Evolutionary conservation across 1,140 invertebrate species (phyloP), one percentile per base, ranked within the genome.

Genomic region (Drosophila ananassae): DNA sequence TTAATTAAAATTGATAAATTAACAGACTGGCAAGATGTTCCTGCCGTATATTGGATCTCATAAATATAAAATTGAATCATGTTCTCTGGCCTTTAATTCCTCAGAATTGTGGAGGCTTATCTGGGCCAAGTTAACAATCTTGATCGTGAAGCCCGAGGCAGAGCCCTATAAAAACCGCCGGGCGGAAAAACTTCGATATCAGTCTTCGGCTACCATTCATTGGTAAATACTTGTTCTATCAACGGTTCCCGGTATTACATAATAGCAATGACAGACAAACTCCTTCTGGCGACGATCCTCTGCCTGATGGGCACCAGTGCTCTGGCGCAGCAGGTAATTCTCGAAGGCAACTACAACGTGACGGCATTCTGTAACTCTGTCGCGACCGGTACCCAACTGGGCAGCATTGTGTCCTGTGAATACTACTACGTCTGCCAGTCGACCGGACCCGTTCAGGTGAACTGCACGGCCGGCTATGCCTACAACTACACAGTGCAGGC

Each of bases 331-430:
- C 17, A 17, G 10, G n/a, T 13, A 3, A 3, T 37, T n/a, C 9
- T 37, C 12, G 82, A 87, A 51, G 83, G 83, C 28, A 75, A 48
- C 48, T 87, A 89, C 50, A 87, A 87, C 52, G 82, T 87, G 10
- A 87, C 83, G 2, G 57, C 59, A 13, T 54, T 72, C 12, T 87
- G 82, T 17, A 54, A 79, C 3, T 1, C 50, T 1, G 62, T 82
- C 0, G 51, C 46, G 5, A 5, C 28, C 3, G 75, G 72, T n/a
- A 82, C 66, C 5, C 21, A 47, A 2, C 30, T 87, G 25, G 82
- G 74, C 28, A 82, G 82, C 56, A 57, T 76, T 8, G 7, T 10
- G 2, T 73, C 78, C 39, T 87, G 82, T 25, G 37, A 64, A 17
- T 66, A 73, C 30, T 87, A 82, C 46, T 87, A 87, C 22, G 41